Conservation (phyloP, 2,888 invertebrate species). For the Ptychoptera contaminata region DNA sequence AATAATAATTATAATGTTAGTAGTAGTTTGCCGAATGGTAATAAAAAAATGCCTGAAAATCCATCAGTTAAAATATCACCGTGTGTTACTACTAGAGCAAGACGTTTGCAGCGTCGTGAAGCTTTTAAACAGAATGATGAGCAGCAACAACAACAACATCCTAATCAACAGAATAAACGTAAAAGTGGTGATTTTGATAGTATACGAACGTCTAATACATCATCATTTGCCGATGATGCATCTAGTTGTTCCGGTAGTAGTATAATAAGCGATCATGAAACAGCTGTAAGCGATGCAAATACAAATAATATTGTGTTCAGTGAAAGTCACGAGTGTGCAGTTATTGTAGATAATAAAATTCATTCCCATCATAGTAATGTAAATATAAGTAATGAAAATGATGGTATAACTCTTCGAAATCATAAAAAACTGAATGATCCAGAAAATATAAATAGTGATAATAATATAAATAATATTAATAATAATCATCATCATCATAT, state of each 20-base stretch:
- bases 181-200: no score
- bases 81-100: constrained; percentile 24
- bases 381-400: background rate
- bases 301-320: constrained; percentile 29
- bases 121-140: constrained; percentile 22
- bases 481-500: no score
- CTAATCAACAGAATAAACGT: no score
- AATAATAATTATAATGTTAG: background rate
- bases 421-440: constrained; percentile 37
- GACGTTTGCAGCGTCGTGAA: constrained; percentile 27
- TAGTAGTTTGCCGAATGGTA: constrained; percentile 2
- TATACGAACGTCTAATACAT: constrained; percentile 18
- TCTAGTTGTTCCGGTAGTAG: constrained; percentile 32
- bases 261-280: constrained; percentile 27
- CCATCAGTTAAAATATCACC: constrained; percentile 11
- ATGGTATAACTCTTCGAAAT: constrained; percentile 44
- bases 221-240: constrained; percentile 21
- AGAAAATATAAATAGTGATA: background rate
- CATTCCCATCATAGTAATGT: constrained; percentile 7
- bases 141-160: constrained; percentile 9
- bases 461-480: no score
- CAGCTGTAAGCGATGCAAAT: constrained; percentile 26
- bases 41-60: background rate
- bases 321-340: constrained; percentile 29
- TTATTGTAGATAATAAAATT: constrained; percentile 2